These are phyloP conservation scores for Rotaria magnacalcarata DNA, from an alignment of 2,888 invertebrate species.

Conservation along the genomic window DNA sequence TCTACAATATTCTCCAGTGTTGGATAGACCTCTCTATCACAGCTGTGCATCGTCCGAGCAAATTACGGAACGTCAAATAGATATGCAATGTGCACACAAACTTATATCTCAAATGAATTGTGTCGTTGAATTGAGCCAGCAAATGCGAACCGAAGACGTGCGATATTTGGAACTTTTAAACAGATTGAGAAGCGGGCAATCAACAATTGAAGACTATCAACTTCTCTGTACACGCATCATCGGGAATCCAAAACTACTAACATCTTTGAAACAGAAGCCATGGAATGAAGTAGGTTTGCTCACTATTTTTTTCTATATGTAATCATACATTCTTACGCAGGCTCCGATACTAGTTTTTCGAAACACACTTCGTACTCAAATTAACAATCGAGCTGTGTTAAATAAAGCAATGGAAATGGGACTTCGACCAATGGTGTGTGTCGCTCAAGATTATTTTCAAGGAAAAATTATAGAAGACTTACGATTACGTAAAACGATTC, in stretches of 20 bases:
- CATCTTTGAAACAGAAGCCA: neutral
- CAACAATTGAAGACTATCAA: too few species aligned
- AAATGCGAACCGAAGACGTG: neutral
- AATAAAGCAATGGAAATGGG: too few species aligned
- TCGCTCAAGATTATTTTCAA: too few species aligned
- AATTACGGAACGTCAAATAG: too few species aligned
- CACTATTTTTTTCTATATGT: neutral
- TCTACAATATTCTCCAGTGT: too few species aligned
- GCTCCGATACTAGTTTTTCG: neutral
- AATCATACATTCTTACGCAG: neutral
- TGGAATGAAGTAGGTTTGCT: neutral
- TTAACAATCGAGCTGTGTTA: too few species aligned
- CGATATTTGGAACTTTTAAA: neutral
- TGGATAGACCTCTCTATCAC: too few species aligned
- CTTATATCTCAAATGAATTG: neutral
- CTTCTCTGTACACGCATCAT: neutral
- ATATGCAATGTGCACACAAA: neutral
- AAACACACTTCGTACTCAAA: too few species aligned
- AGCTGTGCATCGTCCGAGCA: too few species aligned
- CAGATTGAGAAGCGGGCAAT: too few species aligned
- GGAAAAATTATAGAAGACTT: too few species aligned
- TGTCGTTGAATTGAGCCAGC: neutral
- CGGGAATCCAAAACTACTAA: neutral
- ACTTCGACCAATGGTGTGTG: too few species aligned
- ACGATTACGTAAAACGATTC: slow-evolving; percentile 10